phyloP scores from a whole-genome alignment of 2,113 vertebrate species.

The Rhea pennata region DNA sequence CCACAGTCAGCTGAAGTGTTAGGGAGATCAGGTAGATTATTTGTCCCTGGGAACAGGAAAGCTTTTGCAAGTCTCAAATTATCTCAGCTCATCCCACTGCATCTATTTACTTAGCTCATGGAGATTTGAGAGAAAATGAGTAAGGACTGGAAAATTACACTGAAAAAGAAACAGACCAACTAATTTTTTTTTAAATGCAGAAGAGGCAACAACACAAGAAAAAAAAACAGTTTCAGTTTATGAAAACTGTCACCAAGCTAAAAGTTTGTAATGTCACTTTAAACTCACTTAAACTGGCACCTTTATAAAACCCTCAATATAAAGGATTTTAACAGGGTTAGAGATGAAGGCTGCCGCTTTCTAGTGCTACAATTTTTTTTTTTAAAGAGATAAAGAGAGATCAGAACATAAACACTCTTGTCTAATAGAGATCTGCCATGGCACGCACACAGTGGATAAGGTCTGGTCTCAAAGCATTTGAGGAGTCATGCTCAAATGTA shows the following conservation, averaged over 20 bases:
- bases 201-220: neutral
- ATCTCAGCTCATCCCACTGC: slow-evolving; percentile 19
- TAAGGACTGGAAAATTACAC: slow-evolving; percentile 21
- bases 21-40: neutral
- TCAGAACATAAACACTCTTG: neutral
- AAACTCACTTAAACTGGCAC: neutral
- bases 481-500: slow-evolving; percentile 44
- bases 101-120: neutral
- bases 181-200: neutral
- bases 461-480: neutral
- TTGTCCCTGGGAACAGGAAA: neutral
- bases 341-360: neutral
- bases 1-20: neutral
- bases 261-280: neutral
- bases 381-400: neutral
- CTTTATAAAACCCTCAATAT: neutral
- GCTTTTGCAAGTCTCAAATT: neutral
- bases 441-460: neutral
- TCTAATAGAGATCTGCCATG: neutral
- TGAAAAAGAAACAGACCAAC: neutral
- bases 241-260: slow-evolving; percentile 2
- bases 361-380: neutral
- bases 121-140: neutral
- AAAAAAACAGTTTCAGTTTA: neutral
- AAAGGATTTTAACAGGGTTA: neutral